Evolutionary conservation across 2,797 vertebrate species (phyloP).

Genomic region (Mareca strepera): DNA sequence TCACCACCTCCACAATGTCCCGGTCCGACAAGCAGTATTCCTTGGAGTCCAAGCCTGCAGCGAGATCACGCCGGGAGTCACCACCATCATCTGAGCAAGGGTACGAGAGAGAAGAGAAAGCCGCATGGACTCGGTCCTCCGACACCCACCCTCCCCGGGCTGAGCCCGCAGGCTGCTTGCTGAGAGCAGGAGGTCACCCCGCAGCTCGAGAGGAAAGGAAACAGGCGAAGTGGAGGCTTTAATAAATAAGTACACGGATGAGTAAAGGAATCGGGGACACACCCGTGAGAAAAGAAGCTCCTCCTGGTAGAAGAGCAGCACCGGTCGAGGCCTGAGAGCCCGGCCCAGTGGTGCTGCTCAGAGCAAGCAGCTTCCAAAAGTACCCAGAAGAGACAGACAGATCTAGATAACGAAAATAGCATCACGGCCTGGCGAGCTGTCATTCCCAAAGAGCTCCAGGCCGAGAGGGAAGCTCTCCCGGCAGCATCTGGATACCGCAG

Average conservation of each 20-base stretch:
- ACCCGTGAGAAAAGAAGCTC: not conserved
- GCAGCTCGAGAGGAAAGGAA: not conserved
- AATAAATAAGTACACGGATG: not conserved
- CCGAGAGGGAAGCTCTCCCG: not conserved
- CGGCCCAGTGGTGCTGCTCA: not conserved
- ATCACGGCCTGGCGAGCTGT: accelerated
- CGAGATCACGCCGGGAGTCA: constrained; percentile 85
- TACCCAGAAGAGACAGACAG: not conserved
- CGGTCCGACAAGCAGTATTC: constrained; percentile 96
- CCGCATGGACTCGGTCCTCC: not conserved
- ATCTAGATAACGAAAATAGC: not conserved
- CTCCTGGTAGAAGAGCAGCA: not conserved
- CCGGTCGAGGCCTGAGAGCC: not conserved
- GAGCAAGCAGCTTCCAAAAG: not conserved
- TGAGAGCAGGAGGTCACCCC: not conserved
- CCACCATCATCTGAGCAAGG: constrained; percentile 87
- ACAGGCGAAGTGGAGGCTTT: not conserved
- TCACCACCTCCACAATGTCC: constrained; percentile 98
- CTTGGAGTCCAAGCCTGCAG: constrained; percentile 89
- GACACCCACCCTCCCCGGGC: not conserved
- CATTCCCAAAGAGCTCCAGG: not conserved
- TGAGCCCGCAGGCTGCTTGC: not conserved
- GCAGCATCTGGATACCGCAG: not conserved
- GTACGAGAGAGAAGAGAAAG: constrained; percentile 50
- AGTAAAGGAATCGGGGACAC: constrained; percentile 19